These are phyloP conservation scores for Coreius guichenoti DNA, from an alignment of 2,797 vertebrate genomes.

Conservation along the genomic window DNA sequence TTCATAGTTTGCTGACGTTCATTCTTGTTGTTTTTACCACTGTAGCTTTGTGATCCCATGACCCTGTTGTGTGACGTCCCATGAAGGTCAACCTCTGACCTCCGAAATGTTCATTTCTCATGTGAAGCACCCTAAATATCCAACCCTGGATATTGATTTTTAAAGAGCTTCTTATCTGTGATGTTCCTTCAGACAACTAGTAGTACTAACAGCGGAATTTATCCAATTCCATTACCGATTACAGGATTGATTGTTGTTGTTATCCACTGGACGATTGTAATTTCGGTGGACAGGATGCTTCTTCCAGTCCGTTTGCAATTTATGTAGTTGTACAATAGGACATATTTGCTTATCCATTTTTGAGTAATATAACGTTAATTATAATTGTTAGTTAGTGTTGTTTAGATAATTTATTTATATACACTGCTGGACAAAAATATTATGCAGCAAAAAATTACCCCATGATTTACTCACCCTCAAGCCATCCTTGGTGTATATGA, in stretches of 20 bases:
- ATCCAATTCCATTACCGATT: conserved; percentile 4
- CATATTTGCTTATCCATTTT: neutral
- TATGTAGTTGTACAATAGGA: neutral
- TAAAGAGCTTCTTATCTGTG: conserved; percentile 1
- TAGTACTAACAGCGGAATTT: neutral
- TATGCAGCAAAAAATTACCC: neutral
- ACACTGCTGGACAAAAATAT: neutral
- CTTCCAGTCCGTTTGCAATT: neutral
- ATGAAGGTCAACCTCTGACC: neutral
- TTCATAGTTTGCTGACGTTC: neutral
- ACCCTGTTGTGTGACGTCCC: neutral
- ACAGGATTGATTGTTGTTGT: conserved; percentile 6
- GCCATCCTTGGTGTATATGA: too few relatives aligned
- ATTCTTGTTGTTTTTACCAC: neutral
- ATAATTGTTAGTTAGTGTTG: neutral
- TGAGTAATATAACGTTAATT: neutral
- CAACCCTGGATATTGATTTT: neutral
- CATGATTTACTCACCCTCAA: too few relatives aligned
- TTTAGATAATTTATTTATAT: neutral
- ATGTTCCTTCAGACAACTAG: neutral
- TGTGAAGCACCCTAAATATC: neutral
- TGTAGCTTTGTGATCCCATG: conserved; percentile 1
- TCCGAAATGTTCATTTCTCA: neutral
- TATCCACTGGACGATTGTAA: neutral
- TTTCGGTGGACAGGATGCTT: neutral